Evolutionary conservation across 2,888 invertebrate species (phyloP), one percentile per base, ranked within the genome.

Genomic region (Candidula unifasciata): DNA sequence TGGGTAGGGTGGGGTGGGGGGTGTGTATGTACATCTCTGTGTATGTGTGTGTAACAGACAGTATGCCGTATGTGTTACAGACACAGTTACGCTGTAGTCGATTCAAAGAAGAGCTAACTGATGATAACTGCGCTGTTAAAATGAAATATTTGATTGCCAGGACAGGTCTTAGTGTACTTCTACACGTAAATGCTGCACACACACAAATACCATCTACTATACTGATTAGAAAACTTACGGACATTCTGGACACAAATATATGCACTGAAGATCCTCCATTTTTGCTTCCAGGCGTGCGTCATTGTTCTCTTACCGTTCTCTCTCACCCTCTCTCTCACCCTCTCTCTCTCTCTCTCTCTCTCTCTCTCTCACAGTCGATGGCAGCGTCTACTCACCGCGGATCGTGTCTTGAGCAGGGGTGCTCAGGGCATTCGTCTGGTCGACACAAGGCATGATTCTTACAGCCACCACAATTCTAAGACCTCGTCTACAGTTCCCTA

Each of bases 221-320:
- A 52, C 52, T 54, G 27, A 74, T 27, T 64, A 64, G 60, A 16
- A 16, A 44, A 13, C 33, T 78, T 64, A 78, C 78, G 37, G 64
- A 64, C 64, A 37, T 27, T 27, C 8, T 35, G 78, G 78, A 21
- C 2, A 71, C 27, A 57, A 68, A 69, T 1, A 80, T 35, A 52
- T 66, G 27, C 74, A 18, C 37, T 27, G 76, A 76, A 52, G 44
- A 76, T 66, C 82, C 74, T 76, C 76, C 82, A 82, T 76, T 64
- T 74, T 82, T 30, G 54, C 52, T 83, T 77, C 66, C 37, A 44
- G 57, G 57, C 82, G 35, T 77, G 74, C 69, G 52, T 64, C 82
- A 74, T 74, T 82, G 64, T 82, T 74, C 74, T 52, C 27, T 24
- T 30, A 52, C 30, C 13, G 60, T 16, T 21, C 35, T 66, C 44